A percentile compares a stretch with the other conserved stretches of the same genome.
Evolutionary conservation across 2,113 vertebrate genomes (phyloP).

Genomic region (Narcine bancroftii): DNA sequence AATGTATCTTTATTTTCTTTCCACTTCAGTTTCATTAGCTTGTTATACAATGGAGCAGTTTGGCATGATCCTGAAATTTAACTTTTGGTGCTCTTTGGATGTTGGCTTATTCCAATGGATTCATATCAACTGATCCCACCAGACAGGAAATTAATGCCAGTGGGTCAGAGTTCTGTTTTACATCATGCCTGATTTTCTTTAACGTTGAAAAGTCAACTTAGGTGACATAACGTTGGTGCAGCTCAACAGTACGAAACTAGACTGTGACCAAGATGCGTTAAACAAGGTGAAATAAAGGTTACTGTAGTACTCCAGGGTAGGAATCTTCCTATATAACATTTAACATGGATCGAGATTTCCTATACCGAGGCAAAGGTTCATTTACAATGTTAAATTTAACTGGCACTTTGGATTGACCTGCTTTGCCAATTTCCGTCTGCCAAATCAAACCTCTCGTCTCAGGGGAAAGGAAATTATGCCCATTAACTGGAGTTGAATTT

Average conservation of each 20-base stretch:
- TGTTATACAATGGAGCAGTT: not conserved
- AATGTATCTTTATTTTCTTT: not conserved
- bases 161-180: not conserved
- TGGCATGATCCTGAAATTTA: not conserved
- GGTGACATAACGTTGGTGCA: not conserved
- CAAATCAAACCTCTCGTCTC: not conserved
- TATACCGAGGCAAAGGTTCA: not conserved
- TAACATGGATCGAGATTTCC: not conserved
- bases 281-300: not conserved
- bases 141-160: not conserved
- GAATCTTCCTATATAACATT: too few relatives aligned
- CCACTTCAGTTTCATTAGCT: not conserved
- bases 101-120: not conserved
- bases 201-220: not conserved
- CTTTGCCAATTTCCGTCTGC: not conserved
- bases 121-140: not conserved
- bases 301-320: not conserved
- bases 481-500: not conserved
- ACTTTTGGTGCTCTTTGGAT: not conserved
- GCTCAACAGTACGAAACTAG: not conserved
- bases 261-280: not conserved
- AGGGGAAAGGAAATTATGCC: not conserved
- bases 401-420: not conserved
- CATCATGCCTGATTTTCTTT: not conserved
- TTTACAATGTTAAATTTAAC: not conserved